Evolutionary conservation across 2,888 invertebrate species (phyloP), one percentile per base, ranked within the genome.

Genomic region (Athalia circularis): DNA sequence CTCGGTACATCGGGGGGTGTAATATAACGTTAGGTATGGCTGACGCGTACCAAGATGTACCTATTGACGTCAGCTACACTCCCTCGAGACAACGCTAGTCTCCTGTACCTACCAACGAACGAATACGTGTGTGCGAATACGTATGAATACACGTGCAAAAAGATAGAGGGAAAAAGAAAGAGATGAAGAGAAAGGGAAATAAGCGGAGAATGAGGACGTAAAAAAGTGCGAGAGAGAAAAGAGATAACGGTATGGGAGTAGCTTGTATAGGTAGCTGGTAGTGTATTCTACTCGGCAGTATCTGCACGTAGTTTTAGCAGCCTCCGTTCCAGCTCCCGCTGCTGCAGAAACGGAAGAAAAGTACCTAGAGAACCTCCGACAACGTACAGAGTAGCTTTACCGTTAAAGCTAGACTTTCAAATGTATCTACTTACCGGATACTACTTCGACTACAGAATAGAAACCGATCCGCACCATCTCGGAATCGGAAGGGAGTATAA

Each of bases 121-220:
- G 78, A 64, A 77, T 81, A 81, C 80, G 80, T 82, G 80, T 80
- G 78, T 76, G 75, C 72, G 78, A 72, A 77, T 67, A 62, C 77
- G 77, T 79, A 74, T 74, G 75, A 77, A 68, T 72, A 77, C 54
- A 79, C 74, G 59, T 79, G 78, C 57, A 64, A 45, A 70, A 78
- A 52, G 13, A 54, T 9, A 3, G n/a, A 7, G 47, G 15, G 65
- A 15, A 48, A 11, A 59, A 59, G n/a, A n/a, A 59, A 59, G 13
- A 59, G 13, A 59, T 5, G 29, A n/a, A 2, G 54, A 47, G 9
- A 61, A 45, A 11, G 11, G 45, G 45, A 29, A 77, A 29, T 29
- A 29, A 29, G 29, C 29, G 29, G 29, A 29, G 29, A 29, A 29
- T 29, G 29, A 29, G 29, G 29, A 29, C 29, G 29, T 29, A 29